phyloP scores from a whole-genome alignment of 2,888 invertebrate species.

The Anticlea derivata region DNA sequence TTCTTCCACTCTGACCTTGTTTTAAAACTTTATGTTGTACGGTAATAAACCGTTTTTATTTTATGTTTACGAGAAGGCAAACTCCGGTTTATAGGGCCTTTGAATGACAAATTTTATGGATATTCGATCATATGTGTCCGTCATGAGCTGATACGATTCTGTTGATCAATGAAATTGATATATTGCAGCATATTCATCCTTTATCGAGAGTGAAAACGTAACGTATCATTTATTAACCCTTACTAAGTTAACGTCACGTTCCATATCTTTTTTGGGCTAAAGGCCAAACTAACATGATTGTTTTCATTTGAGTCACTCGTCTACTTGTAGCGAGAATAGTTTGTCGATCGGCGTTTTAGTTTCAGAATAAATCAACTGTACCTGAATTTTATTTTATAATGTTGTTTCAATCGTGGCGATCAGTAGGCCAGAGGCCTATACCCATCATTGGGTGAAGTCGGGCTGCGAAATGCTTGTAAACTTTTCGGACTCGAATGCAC shows the following conservation, averaged over 20 bases:
- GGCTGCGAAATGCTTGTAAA: constrained; percentile 1
- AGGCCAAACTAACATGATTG: constrained; percentile 33
- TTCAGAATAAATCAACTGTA: background rate
- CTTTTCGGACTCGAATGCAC: constrained; percentile 40
- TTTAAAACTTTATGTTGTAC: constrained; percentile 59
- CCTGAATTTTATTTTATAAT: background rate
- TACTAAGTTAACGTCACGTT: constrained; percentile 33
- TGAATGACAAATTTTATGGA: constrained; percentile 58
- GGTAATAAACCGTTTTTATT: constrained; percentile 66
- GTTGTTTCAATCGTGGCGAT: too few relatives aligned
- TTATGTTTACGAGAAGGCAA: constrained; percentile 63
- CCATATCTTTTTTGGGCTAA: constrained; percentile 34
- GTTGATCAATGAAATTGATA: constrained; percentile 38
- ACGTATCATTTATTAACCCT: constrained; percentile 33
- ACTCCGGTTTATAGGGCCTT: constrained; percentile 53
- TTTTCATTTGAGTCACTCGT: constrained; percentile 30
- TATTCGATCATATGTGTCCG: constrained; percentile 49
- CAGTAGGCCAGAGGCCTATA: too few relatives aligned
- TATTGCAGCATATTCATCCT: constrained; percentile 34
- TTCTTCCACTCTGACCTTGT: constrained; percentile 62
- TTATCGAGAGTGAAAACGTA: constrained; percentile 37
- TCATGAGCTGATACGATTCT: constrained; percentile 40
- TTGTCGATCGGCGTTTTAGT: background rate
- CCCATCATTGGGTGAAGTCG: too few relatives aligned
- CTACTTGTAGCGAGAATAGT: constrained; percentile 11